A percentile compares a stretch with the other conserved stretches of the same genome.
phyloP scores from a whole-genome alignment of 30 jellyfish, hydroid and myxozoan species.

The Haliclystus octoradiatus region DNA sequence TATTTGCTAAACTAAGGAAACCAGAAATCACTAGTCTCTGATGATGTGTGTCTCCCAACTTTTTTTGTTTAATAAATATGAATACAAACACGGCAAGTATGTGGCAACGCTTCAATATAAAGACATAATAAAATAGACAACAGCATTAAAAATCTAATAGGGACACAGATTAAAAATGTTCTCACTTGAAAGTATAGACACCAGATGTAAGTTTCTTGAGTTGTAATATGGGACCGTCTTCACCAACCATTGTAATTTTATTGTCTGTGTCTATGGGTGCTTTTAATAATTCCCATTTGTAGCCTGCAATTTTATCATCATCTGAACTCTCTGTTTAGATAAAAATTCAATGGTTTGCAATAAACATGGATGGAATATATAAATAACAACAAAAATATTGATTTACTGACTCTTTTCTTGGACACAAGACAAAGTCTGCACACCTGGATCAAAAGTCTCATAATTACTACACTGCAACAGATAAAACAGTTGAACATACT shows the following conservation, averaged over 20 bases:
- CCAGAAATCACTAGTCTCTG: too few relatives aligned
- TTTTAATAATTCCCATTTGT: conserved; percentile 89
- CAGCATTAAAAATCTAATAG: too few relatives aligned
- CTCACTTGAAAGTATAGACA: conserved; percentile 68
- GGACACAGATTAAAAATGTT: neutral
- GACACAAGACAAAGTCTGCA: neutral
- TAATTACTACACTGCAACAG: too few relatives aligned
- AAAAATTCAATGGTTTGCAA: neutral
- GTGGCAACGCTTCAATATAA: too few relatives aligned
- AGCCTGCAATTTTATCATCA: conserved; percentile 81
- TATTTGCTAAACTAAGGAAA: too few relatives aligned
- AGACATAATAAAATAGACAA: too few relatives aligned
- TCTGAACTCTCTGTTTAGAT: conserved; percentile 54
- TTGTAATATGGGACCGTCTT: conserved; percentile 55
- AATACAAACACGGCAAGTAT: too few relatives aligned
- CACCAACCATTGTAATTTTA: conserved; percentile 32
- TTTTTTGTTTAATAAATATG: too few relatives aligned
- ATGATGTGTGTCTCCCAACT: too few relatives aligned
- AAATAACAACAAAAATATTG: neutral
- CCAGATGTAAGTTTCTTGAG: conserved; percentile 82
- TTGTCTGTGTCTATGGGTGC: conserved; percentile 73
- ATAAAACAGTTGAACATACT: too few relatives aligned
- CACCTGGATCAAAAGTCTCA: too few relatives aligned
- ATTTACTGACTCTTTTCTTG: neutral
- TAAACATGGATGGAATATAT: neutral